Percentiles rank a stretch among this genome's conserved stretches.
Conservation (phyloP, 2,888 invertebrate genomes). For the Palloptera scutellata region DNA sequence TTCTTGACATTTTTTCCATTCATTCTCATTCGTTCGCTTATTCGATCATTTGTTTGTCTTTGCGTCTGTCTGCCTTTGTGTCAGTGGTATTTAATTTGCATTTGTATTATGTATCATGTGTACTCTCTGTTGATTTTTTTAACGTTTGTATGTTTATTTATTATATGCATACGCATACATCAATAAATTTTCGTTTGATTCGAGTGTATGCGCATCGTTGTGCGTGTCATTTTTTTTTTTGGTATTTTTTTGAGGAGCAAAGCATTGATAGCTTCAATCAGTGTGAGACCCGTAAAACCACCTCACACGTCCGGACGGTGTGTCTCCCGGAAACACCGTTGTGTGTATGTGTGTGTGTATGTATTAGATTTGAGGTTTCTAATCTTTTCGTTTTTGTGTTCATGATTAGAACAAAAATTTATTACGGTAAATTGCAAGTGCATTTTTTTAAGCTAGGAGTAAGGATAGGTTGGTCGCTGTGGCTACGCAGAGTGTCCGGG, state of each 20-base stretch:
- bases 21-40: slow-evolving; percentile 4
- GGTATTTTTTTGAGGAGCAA: background rate
- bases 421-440: too few species aligned
- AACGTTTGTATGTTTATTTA: slow-evolving; percentile 42
- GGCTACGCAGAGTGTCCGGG: too few species aligned
- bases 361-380: background rate
- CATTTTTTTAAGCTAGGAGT: too few species aligned
- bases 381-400: background rate
- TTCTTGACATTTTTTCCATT: slow-evolving; percentile 4
- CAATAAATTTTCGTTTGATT: background rate
- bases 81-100: slow-evolving; percentile 48
- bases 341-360: background rate
- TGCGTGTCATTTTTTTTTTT: background rate
- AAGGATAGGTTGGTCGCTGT: too few species aligned
- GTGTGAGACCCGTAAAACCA: background rate
- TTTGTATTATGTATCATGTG: slow-evolving; percentile 35
- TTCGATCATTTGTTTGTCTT: slow-evolving; percentile 6
- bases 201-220: background rate
- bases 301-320: background rate
- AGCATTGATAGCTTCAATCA: background rate
- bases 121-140: slow-evolving; percentile 48
- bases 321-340: background rate
- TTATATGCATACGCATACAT: background rate
- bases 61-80: slow-evolving; percentile 33
- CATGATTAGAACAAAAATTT: background rate